phyloP scores from a whole-genome alignment of 2,113 vertebrate species.

The Naja naja region DNA sequence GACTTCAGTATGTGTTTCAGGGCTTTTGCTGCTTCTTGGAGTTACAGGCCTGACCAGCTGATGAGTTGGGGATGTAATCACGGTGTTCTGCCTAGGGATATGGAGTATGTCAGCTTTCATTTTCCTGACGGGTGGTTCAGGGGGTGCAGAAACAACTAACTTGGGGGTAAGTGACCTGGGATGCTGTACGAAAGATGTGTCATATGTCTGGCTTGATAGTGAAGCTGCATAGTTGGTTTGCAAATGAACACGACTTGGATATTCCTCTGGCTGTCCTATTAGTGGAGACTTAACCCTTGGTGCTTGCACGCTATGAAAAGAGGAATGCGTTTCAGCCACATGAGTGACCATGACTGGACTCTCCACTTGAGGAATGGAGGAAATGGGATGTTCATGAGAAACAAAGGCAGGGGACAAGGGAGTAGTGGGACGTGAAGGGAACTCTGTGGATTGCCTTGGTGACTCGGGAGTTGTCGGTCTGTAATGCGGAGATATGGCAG shows the following conservation, averaged over 20 bases:
- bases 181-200: not conserved
- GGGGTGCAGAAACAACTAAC: not conserved
- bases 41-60: slow-evolving; percentile 52
- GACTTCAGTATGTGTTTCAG: not conserved
- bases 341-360: not conserved
- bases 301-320: slow-evolving; percentile 36
- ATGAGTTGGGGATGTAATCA: not conserved
- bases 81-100: not conserved
- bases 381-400: not conserved
- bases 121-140: not conserved
- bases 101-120: slow-evolving; percentile 4
- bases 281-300: slow-evolving; percentile 30
- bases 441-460: slow-evolving; percentile 9
- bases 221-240: not conserved
- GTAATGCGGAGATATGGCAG: slow-evolving; percentile 15
- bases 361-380: not conserved
- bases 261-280: not conserved
- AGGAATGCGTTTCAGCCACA: slow-evolving; percentile 36
- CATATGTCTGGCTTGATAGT: not conserved
- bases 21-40: slow-evolving; percentile 31
- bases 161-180: not conserved
- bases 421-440: not conserved
- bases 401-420: not conserved
- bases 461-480: slow-evolving; percentile 1
- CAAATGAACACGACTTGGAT: fast-evolving